Evolutionary conservation across 2,888 invertebrate genomes (phyloP), one percentile per base, ranked within the genome.

Genomic region (Lithophane semibrunnea): DNA sequence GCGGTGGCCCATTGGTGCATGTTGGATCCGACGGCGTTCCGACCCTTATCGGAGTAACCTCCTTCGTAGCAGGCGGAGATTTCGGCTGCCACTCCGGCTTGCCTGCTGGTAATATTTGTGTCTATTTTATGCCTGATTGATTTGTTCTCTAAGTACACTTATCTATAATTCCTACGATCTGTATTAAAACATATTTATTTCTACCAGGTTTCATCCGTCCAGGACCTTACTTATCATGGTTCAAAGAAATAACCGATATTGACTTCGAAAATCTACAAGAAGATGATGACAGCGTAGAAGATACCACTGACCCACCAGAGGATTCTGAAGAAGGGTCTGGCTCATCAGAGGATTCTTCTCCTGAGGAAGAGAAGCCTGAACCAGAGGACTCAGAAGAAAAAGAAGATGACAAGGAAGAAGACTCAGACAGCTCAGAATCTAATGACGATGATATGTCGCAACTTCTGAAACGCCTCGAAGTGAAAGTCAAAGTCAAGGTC

Each of bases 1-100:
- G 96, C 82, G 96, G 96, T n/a, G 96, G 96, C 42, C 96, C 96
- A 0, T 84, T 96, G 29, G 93, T 95, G 44, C 91, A 94, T 73
- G 88, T 91, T 29, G 83, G 84, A 42, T 18, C 78, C 1, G 91
- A 93, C 0, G 94, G 94, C 0, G 83, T 84, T 0, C 92, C 92
- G 0, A 90, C 85, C 8, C 92, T 96, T 8, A 82, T 96, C 16
- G 96, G 96, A 2, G 91, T 96, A 3, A 91, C 94, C 3, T 96
- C 96, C 1, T 96, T 96, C 88, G 96, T 95, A 2, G 95, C 96
- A 18, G 94, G 94, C 12, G 94, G 92, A 3, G 61, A 87, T 29
- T 91, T 84, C 70, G 96, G 96, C 42, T 96, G 96, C 90, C 96
- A 96, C 80, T 95, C 96, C 2, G 96, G 95, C 2, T 79, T 93